Evolutionary conservation across 2,888 invertebrate species (phyloP), one percentile per base, ranked within the genome.

Genomic region (Chrysodeixis includens): DNA sequence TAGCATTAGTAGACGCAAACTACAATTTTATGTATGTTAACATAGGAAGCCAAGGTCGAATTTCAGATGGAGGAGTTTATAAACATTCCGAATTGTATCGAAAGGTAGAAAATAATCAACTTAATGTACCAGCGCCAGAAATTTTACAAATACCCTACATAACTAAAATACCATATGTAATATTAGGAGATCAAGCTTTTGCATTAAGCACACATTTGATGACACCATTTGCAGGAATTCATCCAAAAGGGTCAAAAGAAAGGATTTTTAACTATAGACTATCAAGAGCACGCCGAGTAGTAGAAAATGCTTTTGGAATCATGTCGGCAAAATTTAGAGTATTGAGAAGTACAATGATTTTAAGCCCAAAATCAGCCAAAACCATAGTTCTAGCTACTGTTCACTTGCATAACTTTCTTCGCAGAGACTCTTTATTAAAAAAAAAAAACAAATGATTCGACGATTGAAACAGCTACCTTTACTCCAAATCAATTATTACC

Each of bases 271-370:
- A 73, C 62, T 73, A 70, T 65, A 67, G 70, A 58, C 53, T 73
- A 67, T 70, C 73, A 70, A 73, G 70, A 63, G 70, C 67, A 63
- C 70, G 73, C 57, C 70, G 67, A 73, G 73, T 71, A 60, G 65
- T 65, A 54, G 69, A 71, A 68, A 71, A 71, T 62, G 68, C 64
- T 65, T 63, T 69, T 56, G 65, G 62, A 49, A 62, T 65, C 18
- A 1, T 69, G 52, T 59, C 66, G 18, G 40, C 56, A 64, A 68
- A 65, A 56, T 66, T 55, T 65, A 49, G 59, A 59, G 53, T 64
- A 54, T 53, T 58, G 22, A 54, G 57, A 66, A 61, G 61, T 56
- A 53, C 56, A 61, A 61, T 57, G 64, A 53, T 61, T 60, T 61
- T 58, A 57, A 62, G 57, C 54, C 62, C 62, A 57, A 40, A 53